phyloP scores from a whole-genome alignment of 2,888 invertebrate species.

The Cerceris ruficornis region DNA sequence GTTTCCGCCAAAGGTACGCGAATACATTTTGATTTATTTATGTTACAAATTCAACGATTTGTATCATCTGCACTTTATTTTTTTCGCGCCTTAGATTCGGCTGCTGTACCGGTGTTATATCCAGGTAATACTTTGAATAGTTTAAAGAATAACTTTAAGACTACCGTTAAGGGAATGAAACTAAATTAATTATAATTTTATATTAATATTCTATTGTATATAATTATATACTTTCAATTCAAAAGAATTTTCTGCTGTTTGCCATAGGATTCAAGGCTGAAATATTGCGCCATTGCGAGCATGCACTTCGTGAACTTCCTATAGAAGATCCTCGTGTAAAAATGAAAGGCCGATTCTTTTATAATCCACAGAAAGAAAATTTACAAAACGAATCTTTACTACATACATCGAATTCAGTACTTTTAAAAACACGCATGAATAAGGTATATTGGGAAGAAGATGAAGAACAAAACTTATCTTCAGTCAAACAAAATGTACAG shows the following conservation, averaged over 20 bases:
- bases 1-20: conserved; percentile 80
- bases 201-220: conserved; percentile 8
- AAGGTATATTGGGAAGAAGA: conserved; percentile 76
- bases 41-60: conserved; percentile 23
- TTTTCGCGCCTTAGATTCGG: conserved; percentile 72
- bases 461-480: conserved; percentile 47
- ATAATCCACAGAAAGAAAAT: conserved; percentile 71
- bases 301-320: conserved; percentile 77
- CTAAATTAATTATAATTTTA: background rate
- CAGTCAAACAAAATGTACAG: conserved; percentile 49
- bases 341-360: conserved; percentile 79
- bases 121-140: conserved; percentile 72
- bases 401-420: conserved; percentile 74
- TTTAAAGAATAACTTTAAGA: too few species aligned
- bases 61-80: conserved; percentile 26
- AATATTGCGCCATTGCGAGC: conserved; percentile 78
- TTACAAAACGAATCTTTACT: conserved; percentile 51
- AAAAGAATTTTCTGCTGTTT: conserved; percentile 46
- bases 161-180: background rate
- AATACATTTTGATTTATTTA: conserved; percentile 36
- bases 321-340: conserved; percentile 78
- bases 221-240: conserved; percentile 28
- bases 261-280: conserved; percentile 78
- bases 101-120: conserved; percentile 73
- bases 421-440: conserved; percentile 72